phyloP scores from a whole-genome alignment of 53 echinoderm and acorn worm species.

The Luidia sarsii region DNA sequence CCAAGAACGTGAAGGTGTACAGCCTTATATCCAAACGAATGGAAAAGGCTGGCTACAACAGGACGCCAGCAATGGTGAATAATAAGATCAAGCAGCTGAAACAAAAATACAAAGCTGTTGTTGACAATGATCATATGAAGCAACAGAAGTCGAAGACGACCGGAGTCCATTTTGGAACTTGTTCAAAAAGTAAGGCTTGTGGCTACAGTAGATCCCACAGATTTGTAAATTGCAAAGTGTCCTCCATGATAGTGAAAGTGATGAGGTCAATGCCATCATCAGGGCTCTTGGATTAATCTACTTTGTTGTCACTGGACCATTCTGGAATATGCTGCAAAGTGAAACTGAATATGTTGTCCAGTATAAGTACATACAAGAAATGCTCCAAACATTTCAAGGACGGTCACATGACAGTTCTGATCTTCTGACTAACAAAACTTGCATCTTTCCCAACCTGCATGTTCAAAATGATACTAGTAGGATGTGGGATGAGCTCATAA shows the following conservation, averaged over 20 bases:
- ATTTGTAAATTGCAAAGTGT: slow-evolving; percentile 61
- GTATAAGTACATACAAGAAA: slow-evolving; percentile 39
- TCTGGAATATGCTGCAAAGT: slow-evolving; percentile 43
- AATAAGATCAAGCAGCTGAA: no score
- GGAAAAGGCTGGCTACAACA: no score
- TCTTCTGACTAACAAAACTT: not conserved
- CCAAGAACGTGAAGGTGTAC: no score
- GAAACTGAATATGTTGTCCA: slow-evolving; percentile 26
- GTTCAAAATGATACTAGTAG: not conserved
- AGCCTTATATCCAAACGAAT: no score
- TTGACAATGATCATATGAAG: no score
- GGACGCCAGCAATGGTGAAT: no score
- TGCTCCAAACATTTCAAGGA: slow-evolving; percentile 27
- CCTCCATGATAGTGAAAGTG: slow-evolving; percentile 10
- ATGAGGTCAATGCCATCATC: not conserved
- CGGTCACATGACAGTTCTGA: slow-evolving; percentile 11
- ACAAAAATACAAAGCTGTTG: no score
- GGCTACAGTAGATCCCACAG: no score
- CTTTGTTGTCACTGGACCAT: slow-evolving; percentile 39
- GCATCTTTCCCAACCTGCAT: not conserved
- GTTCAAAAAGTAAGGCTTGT: no score
- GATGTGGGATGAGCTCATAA: slow-evolving; percentile 11
- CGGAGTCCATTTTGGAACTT: no score
- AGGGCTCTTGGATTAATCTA: slow-evolving; percentile 54
- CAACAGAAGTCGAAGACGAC: no score